These are phyloP conservation scores for Halisarca cf. caerulea DNA, from an alignment of 37 sponge, comb jelly and placozoan genomes.

Conservation along the genomic window DNA sequence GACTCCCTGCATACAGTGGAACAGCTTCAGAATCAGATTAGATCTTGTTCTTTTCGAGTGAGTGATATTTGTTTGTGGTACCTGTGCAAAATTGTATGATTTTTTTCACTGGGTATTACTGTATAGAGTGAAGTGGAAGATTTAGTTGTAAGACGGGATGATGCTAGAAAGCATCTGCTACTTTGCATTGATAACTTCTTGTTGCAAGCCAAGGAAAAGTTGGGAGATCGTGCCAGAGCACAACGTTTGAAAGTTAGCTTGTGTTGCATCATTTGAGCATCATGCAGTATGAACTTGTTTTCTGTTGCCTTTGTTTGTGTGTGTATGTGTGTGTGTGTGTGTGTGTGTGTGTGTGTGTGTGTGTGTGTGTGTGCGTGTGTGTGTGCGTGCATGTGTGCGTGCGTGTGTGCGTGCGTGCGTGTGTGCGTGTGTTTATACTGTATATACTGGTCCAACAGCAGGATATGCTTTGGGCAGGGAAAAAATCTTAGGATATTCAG, in stretches of 20 bases:
- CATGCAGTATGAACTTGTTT: no score
- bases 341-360: no score
- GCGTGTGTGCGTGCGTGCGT: background rate
- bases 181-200: background rate
- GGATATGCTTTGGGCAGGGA: no score
- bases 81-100: no score
- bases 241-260: background rate
- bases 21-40: background rate
- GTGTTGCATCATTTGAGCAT: no score
- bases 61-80: background rate
- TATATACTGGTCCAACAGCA: no score
- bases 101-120: background rate
- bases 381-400: background rate
- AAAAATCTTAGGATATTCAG: no score
- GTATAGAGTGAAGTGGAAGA: background rate
- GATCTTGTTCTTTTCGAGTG: background rate
- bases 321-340: no score
- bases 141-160: background rate
- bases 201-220: background rate
- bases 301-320: no score
- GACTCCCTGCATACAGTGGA: background rate
- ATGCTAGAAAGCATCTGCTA: background rate
- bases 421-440: no score
- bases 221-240: slow-evolving; percentile 11
- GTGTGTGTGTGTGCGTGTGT: no score